phyloP scores from a whole-genome alignment of 2,113 vertebrate species.

The Condylura cristata region DNA sequence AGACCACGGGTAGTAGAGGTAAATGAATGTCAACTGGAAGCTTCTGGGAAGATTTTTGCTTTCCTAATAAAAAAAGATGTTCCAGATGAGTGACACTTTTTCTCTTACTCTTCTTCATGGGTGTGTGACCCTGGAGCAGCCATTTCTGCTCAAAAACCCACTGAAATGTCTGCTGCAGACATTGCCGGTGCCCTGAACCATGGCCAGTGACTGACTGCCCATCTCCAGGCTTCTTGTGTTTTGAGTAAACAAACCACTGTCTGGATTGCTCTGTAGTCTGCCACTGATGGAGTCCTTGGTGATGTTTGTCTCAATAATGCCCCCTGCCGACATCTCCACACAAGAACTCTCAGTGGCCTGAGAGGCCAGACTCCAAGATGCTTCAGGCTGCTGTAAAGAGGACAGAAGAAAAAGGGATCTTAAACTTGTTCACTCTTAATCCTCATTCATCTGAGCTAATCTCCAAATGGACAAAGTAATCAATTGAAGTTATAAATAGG shows the following conservation, averaged over 20 bases:
- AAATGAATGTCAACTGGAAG: background rate
- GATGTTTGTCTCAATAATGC: background rate
- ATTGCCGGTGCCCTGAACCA: background rate
- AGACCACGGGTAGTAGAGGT: background rate
- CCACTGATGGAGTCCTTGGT: background rate
- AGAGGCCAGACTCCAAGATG: background rate
- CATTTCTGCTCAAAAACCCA: background rate
- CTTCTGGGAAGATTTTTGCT: background rate
- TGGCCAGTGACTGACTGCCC: background rate
- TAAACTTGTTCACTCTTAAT: background rate
- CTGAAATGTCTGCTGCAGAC: background rate
- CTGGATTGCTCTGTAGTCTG: background rate
- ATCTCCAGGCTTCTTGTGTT: background rate
- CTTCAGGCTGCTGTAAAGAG: background rate
- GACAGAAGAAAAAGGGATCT: background rate
- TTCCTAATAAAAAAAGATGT: background rate
- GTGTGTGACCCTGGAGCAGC: background rate
- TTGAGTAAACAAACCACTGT: background rate
- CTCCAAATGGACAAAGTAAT: conserved; percentile 61
- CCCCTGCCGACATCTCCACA: background rate
- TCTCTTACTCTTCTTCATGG: background rate
- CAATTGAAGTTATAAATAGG: conserved; percentile 57
- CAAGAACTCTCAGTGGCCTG: background rate
- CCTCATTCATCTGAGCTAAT: conserved; percentile 12
- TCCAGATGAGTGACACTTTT: background rate